Evolutionary conservation across 2,797 vertebrate genomes (phyloP), one percentile per base, ranked within the genome.

Genomic region (Staurois parvus): DNA sequence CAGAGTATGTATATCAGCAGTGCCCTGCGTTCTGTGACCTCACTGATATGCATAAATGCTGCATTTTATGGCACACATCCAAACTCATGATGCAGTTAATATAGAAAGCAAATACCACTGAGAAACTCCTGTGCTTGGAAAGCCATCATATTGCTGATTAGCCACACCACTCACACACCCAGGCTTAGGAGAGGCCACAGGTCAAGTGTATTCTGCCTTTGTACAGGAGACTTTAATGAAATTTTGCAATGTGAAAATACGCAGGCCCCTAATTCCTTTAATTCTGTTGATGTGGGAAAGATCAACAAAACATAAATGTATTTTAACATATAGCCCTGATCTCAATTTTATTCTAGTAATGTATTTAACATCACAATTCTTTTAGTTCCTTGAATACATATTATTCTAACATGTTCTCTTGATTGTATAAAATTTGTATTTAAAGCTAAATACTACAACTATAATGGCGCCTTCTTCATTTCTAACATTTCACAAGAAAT

Each of bases 261-360:
- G 42, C 77, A 72, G 40, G 56, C n/a, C 1, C 68, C 26, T 79
- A 79, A 85, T 85, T 85, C 76, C 48, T 79, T 79, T 64, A 85
- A 73, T 79, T 73, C 52, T 56, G n/a, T 77, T 79, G 72, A 79
- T 78, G 68, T 84, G 83, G 83, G 83, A 84, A 84, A 84, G 72
- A 72, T 84, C 75, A 84, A 84, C 83, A 84, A n/a, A 37, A 84
- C 42, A 24, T 62, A 21, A 37, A 59, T 59, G 52, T 24, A 8
- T 24, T 59, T 21, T 59, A 24, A 59, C 19, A 59, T 59, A 59
- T 3, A 52, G 15, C 52, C 52, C 19, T 24, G 19, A 59, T 59
- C 52, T 24, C 1, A 24, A 1, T 12, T 7, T 59, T 29, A n/a
- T 66, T 26, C 64, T 52, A 52, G 2, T 1, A 52, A 21, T 52